Evolutionary conservation across 2,113 vertebrate species (phyloP).

Genomic region (Gymnogyps californianus): DNA sequence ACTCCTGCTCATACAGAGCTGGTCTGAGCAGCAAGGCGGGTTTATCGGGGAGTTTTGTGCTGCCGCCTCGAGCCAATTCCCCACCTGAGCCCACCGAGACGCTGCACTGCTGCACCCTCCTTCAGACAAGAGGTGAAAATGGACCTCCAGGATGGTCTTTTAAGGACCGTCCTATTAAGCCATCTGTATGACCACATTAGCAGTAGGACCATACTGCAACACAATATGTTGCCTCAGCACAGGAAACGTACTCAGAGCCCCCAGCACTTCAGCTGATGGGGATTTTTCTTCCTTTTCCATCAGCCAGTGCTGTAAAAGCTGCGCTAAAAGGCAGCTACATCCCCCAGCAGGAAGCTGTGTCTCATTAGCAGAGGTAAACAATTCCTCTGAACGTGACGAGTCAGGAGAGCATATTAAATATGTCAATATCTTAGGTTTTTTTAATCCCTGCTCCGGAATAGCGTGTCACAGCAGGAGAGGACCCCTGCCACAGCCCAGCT

Average conservation of each 20-base stretch:
- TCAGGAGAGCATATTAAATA: slow-evolving; percentile 27
- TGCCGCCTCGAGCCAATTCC: not conserved
- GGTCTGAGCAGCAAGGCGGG: not conserved
- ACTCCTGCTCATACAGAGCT: not conserved
- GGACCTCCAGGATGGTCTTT: not conserved
- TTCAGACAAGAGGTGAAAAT: not conserved
- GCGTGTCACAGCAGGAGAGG: not conserved
- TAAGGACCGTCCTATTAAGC: not conserved
- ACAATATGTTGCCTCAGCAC: slow-evolving; percentile 24
- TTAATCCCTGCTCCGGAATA: not conserved
- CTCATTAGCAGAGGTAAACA: slow-evolving; percentile 57
- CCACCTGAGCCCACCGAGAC: rapidly evolving
- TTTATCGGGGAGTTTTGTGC: not conserved
- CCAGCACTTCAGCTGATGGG: not conserved
- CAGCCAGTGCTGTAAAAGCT: not conserved
- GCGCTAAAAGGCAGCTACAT: not conserved
- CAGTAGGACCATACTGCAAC: not conserved
- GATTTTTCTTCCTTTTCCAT: not conserved
- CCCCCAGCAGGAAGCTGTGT: slow-evolving; percentile 41
- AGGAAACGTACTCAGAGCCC: not conserved
- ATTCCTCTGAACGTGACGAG: slow-evolving; percentile 35
- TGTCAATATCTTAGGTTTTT: not conserved
- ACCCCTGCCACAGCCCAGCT: not conserved
- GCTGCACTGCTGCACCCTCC: not conserved
- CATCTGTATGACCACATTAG: not conserved